These are phyloP conservation scores for Chromobotia macracanthus DNA, from an alignment of 2,797 vertebrate genomes.

Conservation along the genomic window DNA sequence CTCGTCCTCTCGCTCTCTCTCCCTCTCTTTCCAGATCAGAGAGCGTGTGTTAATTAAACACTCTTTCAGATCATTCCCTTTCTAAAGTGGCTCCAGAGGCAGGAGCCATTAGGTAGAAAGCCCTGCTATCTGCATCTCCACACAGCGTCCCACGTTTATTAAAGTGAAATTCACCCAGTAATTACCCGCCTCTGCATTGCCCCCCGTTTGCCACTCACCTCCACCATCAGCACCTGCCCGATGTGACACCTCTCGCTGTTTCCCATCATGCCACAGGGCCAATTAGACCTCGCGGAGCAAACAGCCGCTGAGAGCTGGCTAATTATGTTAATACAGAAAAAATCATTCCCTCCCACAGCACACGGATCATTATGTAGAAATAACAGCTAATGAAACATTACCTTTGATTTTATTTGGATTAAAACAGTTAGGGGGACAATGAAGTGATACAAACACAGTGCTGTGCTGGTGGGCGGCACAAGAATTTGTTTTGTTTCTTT, in stretches of 20 bases:
- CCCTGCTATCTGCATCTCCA: conserved; percentile 92
- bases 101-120: conserved; percentile 85
- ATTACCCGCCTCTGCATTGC: conserved; percentile 86
- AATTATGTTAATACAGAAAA: conserved; percentile 85
- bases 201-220: conserved; percentile 89
- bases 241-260: conserved; percentile 77
- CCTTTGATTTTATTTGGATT: conserved; percentile 85
- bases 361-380: conserved; percentile 86
- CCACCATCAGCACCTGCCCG: conserved; percentile 88
- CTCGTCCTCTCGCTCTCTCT: conserved; percentile 70
- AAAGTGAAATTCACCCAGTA: conserved; percentile 95
- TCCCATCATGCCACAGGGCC: conserved; percentile 78
- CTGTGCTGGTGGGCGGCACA: conserved; percentile 36
- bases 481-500: conserved; percentile 51
- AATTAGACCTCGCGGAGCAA: conserved; percentile 82
- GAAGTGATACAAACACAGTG: conserved; percentile 71
- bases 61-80: conserved; percentile 91
- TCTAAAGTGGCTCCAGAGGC: conserved; percentile 88
- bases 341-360: conserved; percentile 76
- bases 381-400: conserved; percentile 84
- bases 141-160: conserved; percentile 94
- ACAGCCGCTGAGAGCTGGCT: conserved; percentile 76
- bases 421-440: conserved; percentile 79
- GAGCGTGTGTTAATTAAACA: conserved; percentile 91
- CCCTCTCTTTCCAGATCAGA: conserved; percentile 82